phyloP scores from a whole-genome alignment of 2,888 invertebrate species.

The Sylvicola cinctus region DNA sequence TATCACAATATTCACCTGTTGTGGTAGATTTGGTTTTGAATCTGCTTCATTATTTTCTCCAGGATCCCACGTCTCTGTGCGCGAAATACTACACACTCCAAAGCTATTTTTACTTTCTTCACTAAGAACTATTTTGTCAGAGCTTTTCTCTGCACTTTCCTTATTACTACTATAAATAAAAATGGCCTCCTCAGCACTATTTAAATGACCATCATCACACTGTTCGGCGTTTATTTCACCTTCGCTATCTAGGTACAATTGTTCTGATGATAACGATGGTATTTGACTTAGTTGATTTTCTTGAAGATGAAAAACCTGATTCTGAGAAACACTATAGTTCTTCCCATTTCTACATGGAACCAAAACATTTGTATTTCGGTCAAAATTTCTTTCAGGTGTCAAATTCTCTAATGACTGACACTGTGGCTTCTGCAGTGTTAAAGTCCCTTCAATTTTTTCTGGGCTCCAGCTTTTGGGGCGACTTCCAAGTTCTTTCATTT shows the following conservation, averaged over 20 bases:
- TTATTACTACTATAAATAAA: too few relatives aligned
- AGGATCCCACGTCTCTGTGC: constrained; percentile 40
- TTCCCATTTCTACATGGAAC: constrained; percentile 73
- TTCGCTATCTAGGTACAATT: constrained; percentile 2
- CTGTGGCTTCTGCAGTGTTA: constrained; percentile 17
- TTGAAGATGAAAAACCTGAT: constrained; percentile 68
- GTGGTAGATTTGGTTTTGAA: neutral
- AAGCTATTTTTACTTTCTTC: constrained; percentile 1
- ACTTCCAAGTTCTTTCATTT: constrained; percentile 9
- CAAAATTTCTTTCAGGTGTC: constrained; percentile 13
- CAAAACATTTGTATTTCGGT: constrained; percentile 50
- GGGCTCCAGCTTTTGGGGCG: constrained; percentile 14
- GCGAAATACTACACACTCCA: neutral
- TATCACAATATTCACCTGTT: too few relatives aligned
- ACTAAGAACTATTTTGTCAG: too few relatives aligned
- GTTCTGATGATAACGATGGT: neutral
- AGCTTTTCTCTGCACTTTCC: too few relatives aligned
- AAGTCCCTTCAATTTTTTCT: constrained; percentile 16
- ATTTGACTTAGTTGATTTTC: constrained; percentile 18
- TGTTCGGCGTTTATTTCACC: constrained; percentile 20
- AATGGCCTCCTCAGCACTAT: too few relatives aligned
- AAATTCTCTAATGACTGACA: constrained; percentile 25
- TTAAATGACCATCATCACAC: constrained; percentile 12
- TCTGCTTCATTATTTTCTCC: constrained; percentile 29
- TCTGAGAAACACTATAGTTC: constrained; percentile 76